Conservation (phyloP, 2,888 invertebrate species). For the Gisinianus flammeolus region DNA sequence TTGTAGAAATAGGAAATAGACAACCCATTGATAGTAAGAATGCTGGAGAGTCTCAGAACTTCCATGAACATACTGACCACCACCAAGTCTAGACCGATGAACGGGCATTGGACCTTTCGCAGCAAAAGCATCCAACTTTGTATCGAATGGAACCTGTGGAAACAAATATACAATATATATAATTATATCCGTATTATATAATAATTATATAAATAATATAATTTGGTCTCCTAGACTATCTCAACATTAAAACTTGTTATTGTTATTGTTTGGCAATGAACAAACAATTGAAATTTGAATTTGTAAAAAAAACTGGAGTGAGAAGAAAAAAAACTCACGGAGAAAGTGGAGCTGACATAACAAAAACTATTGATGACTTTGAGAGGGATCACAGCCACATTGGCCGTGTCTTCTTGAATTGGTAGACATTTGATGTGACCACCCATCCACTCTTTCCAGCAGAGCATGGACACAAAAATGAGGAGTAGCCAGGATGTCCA, state of each 20-base stretch:
- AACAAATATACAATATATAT: not conserved
- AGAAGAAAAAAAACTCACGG: constrained; percentile 50
- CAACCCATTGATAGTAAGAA: constrained; percentile 55
- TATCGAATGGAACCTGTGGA: constrained; percentile 49
- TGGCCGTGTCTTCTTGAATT: constrained; percentile 48
- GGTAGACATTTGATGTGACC: constrained; percentile 54
- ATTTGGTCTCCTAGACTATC: not conserved
- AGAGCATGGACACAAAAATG: constrained; percentile 51
- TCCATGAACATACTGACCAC: constrained; percentile 50
- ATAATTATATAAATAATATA: not conserved
- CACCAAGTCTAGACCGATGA: constrained; percentile 32
- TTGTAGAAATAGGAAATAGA: constrained; percentile 45
- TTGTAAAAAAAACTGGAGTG: too few species aligned
- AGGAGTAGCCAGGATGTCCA: constrained; percentile 49
- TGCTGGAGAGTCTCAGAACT: constrained; percentile 48
- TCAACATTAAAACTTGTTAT: not conserved
- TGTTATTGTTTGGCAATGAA: not conserved
- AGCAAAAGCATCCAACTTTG: constrained; percentile 7
- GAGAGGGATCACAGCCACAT: constrained; percentile 49
- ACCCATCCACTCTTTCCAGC: constrained; percentile 51
- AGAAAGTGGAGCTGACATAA: constrained; percentile 56
- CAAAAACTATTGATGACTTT: constrained; percentile 56
- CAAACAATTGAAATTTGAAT: too few species aligned
- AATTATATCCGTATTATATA: not conserved
- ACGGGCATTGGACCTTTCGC: constrained; percentile 16